Conservation (phyloP, 2,797 vertebrate genomes). For the Anguilla pacifica region DNA sequence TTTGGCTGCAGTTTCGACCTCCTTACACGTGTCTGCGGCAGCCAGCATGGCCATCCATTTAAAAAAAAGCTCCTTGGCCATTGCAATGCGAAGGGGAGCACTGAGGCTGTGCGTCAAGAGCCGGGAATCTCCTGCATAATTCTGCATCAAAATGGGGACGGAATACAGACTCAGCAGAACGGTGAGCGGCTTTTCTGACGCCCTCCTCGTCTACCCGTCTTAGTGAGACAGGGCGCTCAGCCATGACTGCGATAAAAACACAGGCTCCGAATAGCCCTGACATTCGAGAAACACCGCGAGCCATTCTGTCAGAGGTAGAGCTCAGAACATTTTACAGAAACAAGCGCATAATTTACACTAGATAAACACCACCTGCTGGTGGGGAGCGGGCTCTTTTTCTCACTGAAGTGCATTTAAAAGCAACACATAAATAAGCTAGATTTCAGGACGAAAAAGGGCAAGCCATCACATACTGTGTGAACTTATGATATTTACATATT, state of each 20-base stretch:
- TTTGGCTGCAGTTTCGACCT: not conserved
- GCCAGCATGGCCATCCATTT: not conserved
- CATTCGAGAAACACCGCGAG: not conserved
- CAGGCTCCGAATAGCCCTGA: not conserved
- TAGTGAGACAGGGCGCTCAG: not conserved
- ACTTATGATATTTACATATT: not conserved
- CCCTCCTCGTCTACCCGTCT: not conserved
- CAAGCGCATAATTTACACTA: not conserved
- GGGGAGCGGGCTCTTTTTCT: not conserved
- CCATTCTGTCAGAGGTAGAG: not conserved
- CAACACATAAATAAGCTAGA: not conserved
- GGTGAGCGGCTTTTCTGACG: not conserved
- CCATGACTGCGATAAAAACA: not conserved
- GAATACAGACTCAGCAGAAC: constrained; percentile 4
- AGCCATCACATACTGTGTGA: not conserved
- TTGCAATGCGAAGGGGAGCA: not conserved
- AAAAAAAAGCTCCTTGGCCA: not conserved
- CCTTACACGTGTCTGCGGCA: not conserved
- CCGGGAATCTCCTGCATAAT: not conserved
- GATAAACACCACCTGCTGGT: not conserved
- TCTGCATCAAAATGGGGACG: not conserved
- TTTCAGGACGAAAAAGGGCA: not conserved
- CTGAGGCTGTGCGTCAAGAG: not conserved
- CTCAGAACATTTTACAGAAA: not conserved
- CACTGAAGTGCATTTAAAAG: constrained; percentile 6